phyloP scores from a whole-genome alignment of 1,140 invertebrate genomes.

The Drosophila mojavensis region DNA sequence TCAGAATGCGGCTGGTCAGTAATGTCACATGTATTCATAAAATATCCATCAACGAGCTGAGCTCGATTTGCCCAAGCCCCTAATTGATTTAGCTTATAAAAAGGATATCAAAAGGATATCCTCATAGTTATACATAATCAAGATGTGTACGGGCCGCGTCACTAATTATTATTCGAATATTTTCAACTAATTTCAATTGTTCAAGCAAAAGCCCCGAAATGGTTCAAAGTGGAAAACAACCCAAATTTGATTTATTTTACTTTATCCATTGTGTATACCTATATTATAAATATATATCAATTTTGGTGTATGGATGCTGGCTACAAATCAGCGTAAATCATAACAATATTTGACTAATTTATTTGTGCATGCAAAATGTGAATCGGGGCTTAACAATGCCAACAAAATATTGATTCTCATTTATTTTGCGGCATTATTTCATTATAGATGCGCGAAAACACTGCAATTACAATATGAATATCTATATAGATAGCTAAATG shows the following conservation, averaged over 20 bases:
- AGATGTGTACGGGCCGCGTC: not conserved
- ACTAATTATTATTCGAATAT: constrained; percentile 60
- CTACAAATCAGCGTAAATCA: constrained; percentile 49
- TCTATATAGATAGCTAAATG: too few species aligned
- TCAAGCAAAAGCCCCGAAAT: constrained; percentile 8
- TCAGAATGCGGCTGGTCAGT: constrained; percentile 38
- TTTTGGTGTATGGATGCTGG: constrained; percentile 7
- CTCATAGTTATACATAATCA: constrained; percentile 4
- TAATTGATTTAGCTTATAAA: constrained; percentile 67
- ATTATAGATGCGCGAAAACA: too few species aligned
- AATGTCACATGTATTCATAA: constrained; percentile 50
- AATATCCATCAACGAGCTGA: constrained; percentile 49
- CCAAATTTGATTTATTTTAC: constrained; percentile 26
- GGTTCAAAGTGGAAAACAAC: not conserved
- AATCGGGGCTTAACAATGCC: constrained; percentile 2
- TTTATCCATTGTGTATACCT: not conserved
- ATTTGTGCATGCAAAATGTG: constrained; percentile 14
- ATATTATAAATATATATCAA: not conserved
- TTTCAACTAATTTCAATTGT: constrained; percentile 57
- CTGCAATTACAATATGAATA: too few species aligned
- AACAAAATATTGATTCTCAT: not conserved
- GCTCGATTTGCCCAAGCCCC: constrained; percentile 49
- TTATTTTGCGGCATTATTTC: not conserved
- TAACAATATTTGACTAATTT: constrained; percentile 46
- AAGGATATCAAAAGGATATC: constrained; percentile 7